Evolutionary conservation across 2,113 vertebrate species (phyloP).

Genomic region (Edolisoma coerulescens): DNA sequence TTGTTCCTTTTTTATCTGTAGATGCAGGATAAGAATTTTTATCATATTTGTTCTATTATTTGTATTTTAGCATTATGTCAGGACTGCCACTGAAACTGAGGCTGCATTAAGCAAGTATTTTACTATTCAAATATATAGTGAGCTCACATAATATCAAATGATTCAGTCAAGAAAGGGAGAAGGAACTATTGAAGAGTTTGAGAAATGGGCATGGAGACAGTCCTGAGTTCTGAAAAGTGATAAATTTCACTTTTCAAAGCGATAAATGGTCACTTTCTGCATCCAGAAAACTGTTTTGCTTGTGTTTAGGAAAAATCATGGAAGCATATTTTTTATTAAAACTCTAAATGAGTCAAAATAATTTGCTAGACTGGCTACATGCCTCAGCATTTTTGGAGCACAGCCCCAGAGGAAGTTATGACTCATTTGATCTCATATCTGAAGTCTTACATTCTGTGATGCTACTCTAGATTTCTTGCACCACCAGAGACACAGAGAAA

Average conservation of each 20-base stretch:
- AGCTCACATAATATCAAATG: not conserved
- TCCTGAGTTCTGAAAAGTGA: not conserved
- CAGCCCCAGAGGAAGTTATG: not conserved
- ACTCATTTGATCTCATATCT: not conserved
- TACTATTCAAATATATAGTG: not conserved
- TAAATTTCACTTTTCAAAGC: no score
- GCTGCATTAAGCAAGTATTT: not conserved
- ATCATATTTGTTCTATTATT: not conserved
- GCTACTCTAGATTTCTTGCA: not conserved
- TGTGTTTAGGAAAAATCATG: not conserved
- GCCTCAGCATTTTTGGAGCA: not conserved
- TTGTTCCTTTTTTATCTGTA: not conserved
- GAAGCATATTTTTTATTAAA: not conserved
- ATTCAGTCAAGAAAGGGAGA: not conserved
- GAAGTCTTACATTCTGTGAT: not conserved
- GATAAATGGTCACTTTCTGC: no score
- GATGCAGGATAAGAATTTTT: not conserved
- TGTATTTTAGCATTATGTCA: not conserved
- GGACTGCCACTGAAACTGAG: not conserved
- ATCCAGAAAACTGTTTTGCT: not conserved
- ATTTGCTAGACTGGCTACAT: not conserved
- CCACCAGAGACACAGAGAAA: not conserved
- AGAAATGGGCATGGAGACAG: not conserved
- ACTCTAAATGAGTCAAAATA: not conserved
- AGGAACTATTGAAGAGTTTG: not conserved